A percentile compares a stretch with the other conserved stretches of the same genome.
These are phyloP conservation scores for Brachyrhaphis roseni DNA, from an alignment of 2,797 vertebrate species.

Conservation along the genomic window DNA sequence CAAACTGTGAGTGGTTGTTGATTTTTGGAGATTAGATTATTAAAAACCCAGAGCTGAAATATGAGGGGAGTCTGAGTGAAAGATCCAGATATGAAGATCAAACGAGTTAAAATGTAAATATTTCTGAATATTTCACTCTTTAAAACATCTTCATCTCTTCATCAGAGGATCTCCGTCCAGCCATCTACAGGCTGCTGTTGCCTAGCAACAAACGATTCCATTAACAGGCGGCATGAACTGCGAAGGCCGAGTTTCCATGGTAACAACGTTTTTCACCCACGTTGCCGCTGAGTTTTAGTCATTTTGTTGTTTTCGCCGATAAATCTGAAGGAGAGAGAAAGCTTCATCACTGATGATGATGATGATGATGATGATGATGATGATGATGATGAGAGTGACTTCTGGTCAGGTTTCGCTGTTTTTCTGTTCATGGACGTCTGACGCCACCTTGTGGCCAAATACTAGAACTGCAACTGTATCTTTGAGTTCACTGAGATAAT, in stretches of 20 bases:
- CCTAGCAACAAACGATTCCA: constrained; percentile 28
- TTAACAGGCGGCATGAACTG: constrained; percentile 8
- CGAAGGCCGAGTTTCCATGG: constrained; percentile 36
- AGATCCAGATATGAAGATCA: not conserved
- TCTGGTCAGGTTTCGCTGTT: not conserved
- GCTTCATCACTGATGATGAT: not conserved
- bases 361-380: not conserved
- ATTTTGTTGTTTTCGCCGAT: not conserved
- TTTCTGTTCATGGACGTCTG: not conserved
- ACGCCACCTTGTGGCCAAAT: constrained; percentile 16
- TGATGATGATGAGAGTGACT: not conserved
- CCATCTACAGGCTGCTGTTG: constrained; percentile 51
- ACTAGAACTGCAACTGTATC: not conserved
- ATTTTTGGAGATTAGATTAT: not conserved
- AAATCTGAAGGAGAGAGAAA: not conserved
- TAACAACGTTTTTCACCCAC: constrained; percentile 28
- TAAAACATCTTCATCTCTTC: not conserved
- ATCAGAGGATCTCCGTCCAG: not conserved
- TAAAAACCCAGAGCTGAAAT: not conserved
- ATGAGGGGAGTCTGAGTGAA: not conserved
- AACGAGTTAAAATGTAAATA: not conserved
- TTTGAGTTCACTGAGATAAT: not conserved
- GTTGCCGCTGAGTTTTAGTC: not conserved
- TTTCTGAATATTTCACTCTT: not conserved
- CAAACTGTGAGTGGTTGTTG: not conserved